A percentile compares a stretch with the other conserved stretches of the same genome.
These are phyloP conservation scores for Oreochromis mossambicus DNA, from an alignment of 2,797 vertebrate genomes.

Conservation along the genomic window DNA sequence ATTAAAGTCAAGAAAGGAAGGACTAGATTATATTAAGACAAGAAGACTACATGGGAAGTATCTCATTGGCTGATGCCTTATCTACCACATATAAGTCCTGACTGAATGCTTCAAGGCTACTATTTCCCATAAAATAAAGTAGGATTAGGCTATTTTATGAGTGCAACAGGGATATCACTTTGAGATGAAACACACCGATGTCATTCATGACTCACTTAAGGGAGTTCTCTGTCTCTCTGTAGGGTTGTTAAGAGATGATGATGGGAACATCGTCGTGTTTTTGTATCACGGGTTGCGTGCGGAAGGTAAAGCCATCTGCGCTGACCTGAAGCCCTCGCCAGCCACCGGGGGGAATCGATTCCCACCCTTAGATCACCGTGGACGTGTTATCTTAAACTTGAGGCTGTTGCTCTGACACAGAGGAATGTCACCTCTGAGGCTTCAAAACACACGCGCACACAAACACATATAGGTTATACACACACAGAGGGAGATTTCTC, in stretches of 20 bases:
- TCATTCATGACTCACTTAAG: background rate
- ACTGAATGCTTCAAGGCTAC: background rate
- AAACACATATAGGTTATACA: conserved; percentile 51
- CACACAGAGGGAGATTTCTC: conserved; percentile 61
- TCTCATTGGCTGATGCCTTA: background rate
- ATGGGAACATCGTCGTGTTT: conserved; percentile 41
- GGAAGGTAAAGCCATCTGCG: conserved; percentile 74
- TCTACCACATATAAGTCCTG: background rate
- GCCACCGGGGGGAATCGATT: conserved; percentile 73
- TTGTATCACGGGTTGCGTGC: conserved; percentile 58
- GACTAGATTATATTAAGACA: background rate
- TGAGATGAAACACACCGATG: background rate
- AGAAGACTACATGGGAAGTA: background rate
- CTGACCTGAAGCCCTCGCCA: conserved; percentile 67
- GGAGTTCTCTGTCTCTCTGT: background rate
- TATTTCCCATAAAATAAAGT: background rate
- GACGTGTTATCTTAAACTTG: conserved; percentile 79
- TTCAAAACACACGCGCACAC: conserved; percentile 33
- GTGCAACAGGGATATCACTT: background rate
- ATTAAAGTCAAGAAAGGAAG: background rate
- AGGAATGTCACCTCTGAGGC: conserved; percentile 73
- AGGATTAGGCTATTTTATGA: background rate
- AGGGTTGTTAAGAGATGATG: conserved; percentile 15
- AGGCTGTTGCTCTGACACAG: conserved; percentile 71
- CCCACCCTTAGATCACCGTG: conserved; percentile 75